Conservation (phyloP, 1,140 invertebrate species). For the Sarcophaga peregrina region DNA sequence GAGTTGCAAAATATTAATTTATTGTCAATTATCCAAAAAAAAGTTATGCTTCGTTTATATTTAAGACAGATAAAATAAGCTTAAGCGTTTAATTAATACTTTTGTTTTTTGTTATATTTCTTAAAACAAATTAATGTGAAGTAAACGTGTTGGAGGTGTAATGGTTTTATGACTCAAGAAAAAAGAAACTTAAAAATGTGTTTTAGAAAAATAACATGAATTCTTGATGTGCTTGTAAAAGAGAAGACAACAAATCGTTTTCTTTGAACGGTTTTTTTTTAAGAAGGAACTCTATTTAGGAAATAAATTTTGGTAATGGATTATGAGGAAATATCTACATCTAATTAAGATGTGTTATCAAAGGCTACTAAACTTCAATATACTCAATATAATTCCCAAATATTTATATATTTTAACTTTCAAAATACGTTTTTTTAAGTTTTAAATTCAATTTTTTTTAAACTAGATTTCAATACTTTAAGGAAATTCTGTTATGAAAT, state of each 20-base stretch:
- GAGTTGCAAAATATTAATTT: constrained; percentile 28
- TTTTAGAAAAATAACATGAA: background rate
- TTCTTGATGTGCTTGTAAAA: background rate
- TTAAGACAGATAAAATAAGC: constrained; percentile 13
- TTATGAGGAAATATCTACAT: background rate
- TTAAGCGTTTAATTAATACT: constrained; percentile 16
- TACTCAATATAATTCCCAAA: too few relatives aligned
- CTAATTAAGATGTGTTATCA: constrained; percentile 12
- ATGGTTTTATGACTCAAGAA: background rate
- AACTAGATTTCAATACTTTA: background rate
- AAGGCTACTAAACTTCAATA: background rate
- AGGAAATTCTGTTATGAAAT: background rate
- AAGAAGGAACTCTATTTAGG: background rate
- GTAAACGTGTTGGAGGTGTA: background rate
- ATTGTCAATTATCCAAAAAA: constrained; percentile 5
- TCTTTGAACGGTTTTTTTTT: background rate
- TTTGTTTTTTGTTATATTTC: background rate
- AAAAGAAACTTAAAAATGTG: background rate
- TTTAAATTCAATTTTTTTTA: background rate
- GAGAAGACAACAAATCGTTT: background rate
- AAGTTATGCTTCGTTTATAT: background rate
- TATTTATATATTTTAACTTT: too few relatives aligned
- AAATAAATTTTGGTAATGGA: background rate
- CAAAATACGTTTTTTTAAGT: constrained; percentile 15
- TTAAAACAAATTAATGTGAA: background rate